Conservation (phyloP, 2,888 invertebrate genomes). For the Chorisops tibialis region DNA sequence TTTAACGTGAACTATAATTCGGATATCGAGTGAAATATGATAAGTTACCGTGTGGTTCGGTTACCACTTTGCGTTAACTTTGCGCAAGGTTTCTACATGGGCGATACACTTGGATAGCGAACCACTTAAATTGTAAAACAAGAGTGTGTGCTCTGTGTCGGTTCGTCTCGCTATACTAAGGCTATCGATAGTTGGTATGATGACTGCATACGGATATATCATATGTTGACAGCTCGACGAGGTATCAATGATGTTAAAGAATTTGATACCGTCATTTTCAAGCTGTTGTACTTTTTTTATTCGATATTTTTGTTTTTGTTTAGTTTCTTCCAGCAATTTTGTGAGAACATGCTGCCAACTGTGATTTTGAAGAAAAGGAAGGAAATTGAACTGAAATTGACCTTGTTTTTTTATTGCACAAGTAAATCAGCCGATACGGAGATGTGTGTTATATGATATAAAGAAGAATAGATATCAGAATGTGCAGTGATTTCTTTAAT, state of each 20-base stretch:
- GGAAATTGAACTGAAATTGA: too few relatives aligned
- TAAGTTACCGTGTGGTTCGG: conserved; percentile 12
- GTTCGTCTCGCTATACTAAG: conserved; percentile 6
- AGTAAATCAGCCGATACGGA: too few relatives aligned
- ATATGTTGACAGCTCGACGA: conserved; percentile 27
- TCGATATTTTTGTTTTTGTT: conserved; percentile 8
- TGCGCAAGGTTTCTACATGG: not conserved
- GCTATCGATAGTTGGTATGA: not conserved
- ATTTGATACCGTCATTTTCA: conserved; percentile 27
- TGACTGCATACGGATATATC: conserved; percentile 28
- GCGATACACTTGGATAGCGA: not conserved
- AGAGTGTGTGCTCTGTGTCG: conserved; percentile 21
- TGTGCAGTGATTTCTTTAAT: too few relatives aligned
- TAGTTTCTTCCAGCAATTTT: too few relatives aligned
- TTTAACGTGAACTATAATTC: conserved; percentile 24
- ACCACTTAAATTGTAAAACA: not conserved
- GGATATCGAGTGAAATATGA: conserved; percentile 33
- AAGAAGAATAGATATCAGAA: too few relatives aligned
- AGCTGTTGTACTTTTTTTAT: conserved; percentile 20
- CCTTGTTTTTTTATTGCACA: too few relatives aligned
- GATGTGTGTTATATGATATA: too few relatives aligned
- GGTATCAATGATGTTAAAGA: conserved; percentile 29
- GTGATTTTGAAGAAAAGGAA: too few relatives aligned
- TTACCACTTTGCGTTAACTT: not conserved
- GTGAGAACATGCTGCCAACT: too few relatives aligned